A percentile compares a stretch with the other conserved stretches of the same genome.
Conservation (phyloP, 2,888 invertebrate species). For the Idaea straminata region DNA sequence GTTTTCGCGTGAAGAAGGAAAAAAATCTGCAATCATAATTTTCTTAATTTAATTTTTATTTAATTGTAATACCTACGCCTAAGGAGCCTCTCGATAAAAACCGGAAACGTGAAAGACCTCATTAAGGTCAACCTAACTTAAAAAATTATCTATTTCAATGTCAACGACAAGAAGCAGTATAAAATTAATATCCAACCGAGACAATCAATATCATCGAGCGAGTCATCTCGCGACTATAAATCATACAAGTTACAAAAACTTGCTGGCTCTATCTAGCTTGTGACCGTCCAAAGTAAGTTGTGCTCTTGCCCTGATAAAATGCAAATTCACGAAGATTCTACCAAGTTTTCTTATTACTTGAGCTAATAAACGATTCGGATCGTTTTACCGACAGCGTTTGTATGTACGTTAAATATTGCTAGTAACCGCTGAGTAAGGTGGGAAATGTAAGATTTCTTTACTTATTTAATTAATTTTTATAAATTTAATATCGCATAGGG, state of each 20-base stretch:
- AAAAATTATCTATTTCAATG: background rate
- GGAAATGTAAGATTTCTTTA: constrained; percentile 3
- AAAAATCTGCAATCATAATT: too few relatives aligned
- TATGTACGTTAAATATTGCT: background rate
- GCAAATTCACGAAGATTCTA: constrained; percentile 71
- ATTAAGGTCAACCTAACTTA: background rate
- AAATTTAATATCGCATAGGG: too few relatives aligned
- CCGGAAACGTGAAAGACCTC: too few relatives aligned
- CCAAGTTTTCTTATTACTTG: constrained; percentile 75
- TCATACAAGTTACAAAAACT: constrained; percentile 15
- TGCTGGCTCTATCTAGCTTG: constrained; percentile 30
- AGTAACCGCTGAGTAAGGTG: background rate
- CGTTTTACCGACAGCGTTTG: constrained; percentile 1
- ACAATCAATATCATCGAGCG: constrained; percentile 1
- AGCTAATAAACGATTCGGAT: constrained; percentile 67
- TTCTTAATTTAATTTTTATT: too few relatives aligned
- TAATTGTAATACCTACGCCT: too few relatives aligned
- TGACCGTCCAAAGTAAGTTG: constrained; percentile 54
- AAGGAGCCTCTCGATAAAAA: too few relatives aligned
- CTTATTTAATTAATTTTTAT: too few relatives aligned
- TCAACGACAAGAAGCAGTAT: constrained; percentile 1
- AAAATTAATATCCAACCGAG: background rate
- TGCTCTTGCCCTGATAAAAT: constrained; percentile 74
- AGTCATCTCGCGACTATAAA: constrained; percentile 12
- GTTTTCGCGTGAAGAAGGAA: too few relatives aligned